Percentiles rank a stretch among this genome's conserved stretches.
These are phyloP conservation scores for Gibbula magus DNA, from an alignment of 2,888 invertebrate genomes.

Conservation along the genomic window DNA sequence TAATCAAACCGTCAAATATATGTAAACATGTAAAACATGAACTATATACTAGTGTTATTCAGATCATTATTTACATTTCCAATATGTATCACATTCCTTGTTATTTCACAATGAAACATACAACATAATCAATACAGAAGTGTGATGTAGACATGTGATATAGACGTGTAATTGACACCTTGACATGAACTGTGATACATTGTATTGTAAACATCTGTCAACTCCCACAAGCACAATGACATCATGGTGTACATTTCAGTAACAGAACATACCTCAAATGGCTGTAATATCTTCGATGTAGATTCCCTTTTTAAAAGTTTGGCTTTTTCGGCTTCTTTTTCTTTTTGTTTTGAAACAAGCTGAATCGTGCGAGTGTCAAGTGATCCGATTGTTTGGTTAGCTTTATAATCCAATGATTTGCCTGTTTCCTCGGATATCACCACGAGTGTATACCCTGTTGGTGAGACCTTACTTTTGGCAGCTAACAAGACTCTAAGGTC, in stretches of 20 bases:
- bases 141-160: too few species aligned
- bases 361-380: slow-evolving; percentile 76
- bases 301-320: slow-evolving; percentile 65
- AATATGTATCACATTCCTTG: too few species aligned
- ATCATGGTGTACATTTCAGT: background rate
- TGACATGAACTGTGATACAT: too few species aligned
- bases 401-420: slow-evolving; percentile 81
- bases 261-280: slow-evolving; percentile 78
- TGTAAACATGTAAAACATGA: too few species aligned
- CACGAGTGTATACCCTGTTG: slow-evolving; percentile 82
- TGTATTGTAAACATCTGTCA: too few species aligned
- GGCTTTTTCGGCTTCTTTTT: slow-evolving; percentile 50
- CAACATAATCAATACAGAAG: too few species aligned
- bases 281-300: slow-evolving; percentile 73
- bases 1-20: too few species aligned
- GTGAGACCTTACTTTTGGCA: slow-evolving; percentile 82
- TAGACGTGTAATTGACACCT: too few species aligned
- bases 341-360: slow-evolving; percentile 76
- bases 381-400: slow-evolving; percentile 84
- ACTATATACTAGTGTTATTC: too few species aligned
- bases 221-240: background rate
- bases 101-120: too few species aligned
- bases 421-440: slow-evolving; percentile 79
- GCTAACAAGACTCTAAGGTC: slow-evolving; percentile 85
- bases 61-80: too few species aligned